phyloP scores from a whole-genome alignment of 2,888 invertebrate genomes.

The Phengaris arion region DNA sequence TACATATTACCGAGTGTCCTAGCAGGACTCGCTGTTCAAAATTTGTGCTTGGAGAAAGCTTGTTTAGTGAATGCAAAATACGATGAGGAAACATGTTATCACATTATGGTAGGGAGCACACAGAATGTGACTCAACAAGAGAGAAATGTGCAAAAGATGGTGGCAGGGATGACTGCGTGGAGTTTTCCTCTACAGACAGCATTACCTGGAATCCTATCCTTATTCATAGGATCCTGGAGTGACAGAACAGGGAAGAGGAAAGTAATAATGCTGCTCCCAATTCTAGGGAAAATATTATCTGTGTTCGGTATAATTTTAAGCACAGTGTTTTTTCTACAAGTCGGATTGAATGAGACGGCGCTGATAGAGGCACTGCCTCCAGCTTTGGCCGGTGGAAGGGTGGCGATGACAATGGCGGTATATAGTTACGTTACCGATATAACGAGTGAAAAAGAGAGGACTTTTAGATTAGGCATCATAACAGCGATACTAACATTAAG shows the following conservation, averaged over 20 bases:
- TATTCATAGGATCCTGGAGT: constrained; percentile 82
- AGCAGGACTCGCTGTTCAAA: constrained; percentile 81
- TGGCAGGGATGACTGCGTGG: constrained; percentile 80
- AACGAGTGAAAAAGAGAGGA: constrained; percentile 79
- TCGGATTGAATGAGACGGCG: constrained; percentile 77
- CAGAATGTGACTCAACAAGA: constrained; percentile 65
- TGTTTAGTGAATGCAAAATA: constrained; percentile 78
- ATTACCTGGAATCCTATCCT: constrained; percentile 76
- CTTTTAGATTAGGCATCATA: constrained; percentile 81
- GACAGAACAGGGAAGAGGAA: constrained; percentile 81
- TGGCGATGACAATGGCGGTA: constrained; percentile 80
- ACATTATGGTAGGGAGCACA: constrained; percentile 69
- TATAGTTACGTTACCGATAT: constrained; percentile 82
- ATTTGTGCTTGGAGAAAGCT: constrained; percentile 79
- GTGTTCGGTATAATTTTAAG: constrained; percentile 77
- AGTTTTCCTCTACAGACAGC: constrained; percentile 80
- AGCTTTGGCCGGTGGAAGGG: constrained; percentile 81
- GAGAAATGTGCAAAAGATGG: constrained; percentile 70
- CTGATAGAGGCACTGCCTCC: constrained; percentile 79
- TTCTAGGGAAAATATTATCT: constrained; percentile 78
- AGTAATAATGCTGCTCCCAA: constrained; percentile 79
- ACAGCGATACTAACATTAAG: constrained; percentile 76
- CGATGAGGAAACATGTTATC: constrained; percentile 75
- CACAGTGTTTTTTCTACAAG: constrained; percentile 78
- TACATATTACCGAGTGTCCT: constrained; percentile 83